These are phyloP conservation scores for Drosophila truncata DNA, from an alignment of 1,140 invertebrate genomes.

Conservation along the genomic window DNA sequence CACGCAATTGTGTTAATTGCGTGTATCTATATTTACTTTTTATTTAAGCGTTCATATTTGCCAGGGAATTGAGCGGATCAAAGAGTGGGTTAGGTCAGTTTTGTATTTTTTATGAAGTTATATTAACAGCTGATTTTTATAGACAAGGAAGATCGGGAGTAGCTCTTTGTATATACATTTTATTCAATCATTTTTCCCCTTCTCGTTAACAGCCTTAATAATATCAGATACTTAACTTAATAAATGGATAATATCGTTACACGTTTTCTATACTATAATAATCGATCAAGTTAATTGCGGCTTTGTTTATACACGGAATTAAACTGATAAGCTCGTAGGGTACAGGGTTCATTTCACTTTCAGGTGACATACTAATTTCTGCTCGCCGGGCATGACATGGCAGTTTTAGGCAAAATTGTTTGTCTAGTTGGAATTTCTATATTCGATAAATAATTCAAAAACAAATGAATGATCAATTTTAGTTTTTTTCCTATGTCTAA, in stretches of 20 bases:
- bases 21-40: slow-evolving; percentile 36
- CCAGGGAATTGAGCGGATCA: slow-evolving; percentile 16
- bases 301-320: not conserved
- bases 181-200: not conserved
- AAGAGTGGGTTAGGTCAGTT: slow-evolving; percentile 25
- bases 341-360: slow-evolving; percentile 63
- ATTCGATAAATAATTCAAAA: not conserved
- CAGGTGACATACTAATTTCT: slow-evolving; percentile 24
- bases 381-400: slow-evolving; percentile 48
- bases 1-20: slow-evolving; percentile 44
- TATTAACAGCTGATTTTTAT: not conserved
- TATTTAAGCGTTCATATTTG: slow-evolving; percentile 19
- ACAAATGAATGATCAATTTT: slow-evolving; percentile 9
- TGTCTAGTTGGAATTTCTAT: not conserved
- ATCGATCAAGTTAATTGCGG: slow-evolving; percentile 9
- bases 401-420: slow-evolving; percentile 12
- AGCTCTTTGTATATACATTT: no score
- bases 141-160: no score
- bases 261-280: slow-evolving; percentile 3
- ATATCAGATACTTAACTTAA: not conserved
- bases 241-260: not conserved
- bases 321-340: slow-evolving; percentile 36
- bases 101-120: not conserved
- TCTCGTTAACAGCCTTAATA: slow-evolving; percentile 1
- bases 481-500: not conserved